Evolutionary conservation across 2,888 invertebrate species (phyloP), one percentile per base, ranked within the genome.

Genomic region (Blomia tropicalis): DNA sequence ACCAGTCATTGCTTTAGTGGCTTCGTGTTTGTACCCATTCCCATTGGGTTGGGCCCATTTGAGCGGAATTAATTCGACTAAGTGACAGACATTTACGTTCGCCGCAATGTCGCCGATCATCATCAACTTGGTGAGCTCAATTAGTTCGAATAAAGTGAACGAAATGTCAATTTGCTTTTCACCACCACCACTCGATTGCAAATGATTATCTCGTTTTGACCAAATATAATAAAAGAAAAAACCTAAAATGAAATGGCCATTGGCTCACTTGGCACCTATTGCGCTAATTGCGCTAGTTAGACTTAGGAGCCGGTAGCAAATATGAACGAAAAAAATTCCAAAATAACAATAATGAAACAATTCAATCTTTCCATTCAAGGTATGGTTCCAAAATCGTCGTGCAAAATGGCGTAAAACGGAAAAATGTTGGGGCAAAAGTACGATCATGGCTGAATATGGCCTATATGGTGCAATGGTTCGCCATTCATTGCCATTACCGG

Each of bases 401-500:
- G 96, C 96, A 71, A 96, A 65, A 41, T 98, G 96, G 96, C 84
- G 96, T 66, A 98, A 98, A 77, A 98, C 96, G 61, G 96, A 98
- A 78, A 98, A 98, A 75, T 95, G 93, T 70, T 98, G 98, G 98
- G 81, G 92, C 71, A 91, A 92, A 73, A 96, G 96, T 70, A 98
- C 96, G 53, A 79, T 79, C 73, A 98, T 98, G 98, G 98, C 98
- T 68, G 98, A 98, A 77, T 98, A 98, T 74, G 98, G 98, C 2
- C 80, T 98, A 59, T 98, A 98, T 76, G 98, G 98, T 1, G 98
- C 98, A 69, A 98, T 98, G 98, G 98, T 98, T 68, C 81, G 98
- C 67, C 98, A 98, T 77, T 95, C 95, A 56, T 80, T 98, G 67
- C 98, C 98, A 0, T 81, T 98, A 68, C 98, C 98, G 1, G 96